These are phyloP conservation scores for Platygyra sinensis DNA, from an alignment of 64 coral and sea anemone genomes.

Conservation along the genomic window DNA sequence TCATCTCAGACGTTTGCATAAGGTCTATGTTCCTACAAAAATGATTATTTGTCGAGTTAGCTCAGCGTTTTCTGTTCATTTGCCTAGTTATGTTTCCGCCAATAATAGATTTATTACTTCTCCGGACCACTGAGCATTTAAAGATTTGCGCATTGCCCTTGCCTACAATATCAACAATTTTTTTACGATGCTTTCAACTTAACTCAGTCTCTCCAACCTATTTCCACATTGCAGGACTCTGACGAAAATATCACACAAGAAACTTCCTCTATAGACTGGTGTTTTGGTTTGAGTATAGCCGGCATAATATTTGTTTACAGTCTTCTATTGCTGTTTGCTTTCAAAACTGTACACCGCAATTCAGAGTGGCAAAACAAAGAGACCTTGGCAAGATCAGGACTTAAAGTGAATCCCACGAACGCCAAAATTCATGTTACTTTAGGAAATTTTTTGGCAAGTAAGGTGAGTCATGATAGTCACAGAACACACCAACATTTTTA, in stretches of 20 bases:
- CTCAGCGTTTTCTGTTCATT: background rate
- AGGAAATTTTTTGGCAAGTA: constrained; percentile 71
- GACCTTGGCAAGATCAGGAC: constrained; percentile 64
- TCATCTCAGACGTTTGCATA: no score
- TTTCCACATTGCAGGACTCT: background rate
- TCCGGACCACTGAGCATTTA: no score
- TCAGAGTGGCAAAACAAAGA: constrained; percentile 63
- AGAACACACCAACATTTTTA: background rate
- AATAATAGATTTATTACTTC: no score
- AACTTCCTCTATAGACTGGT: background rate
- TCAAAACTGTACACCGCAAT: constrained; percentile 76
- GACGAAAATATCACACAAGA: background rate
- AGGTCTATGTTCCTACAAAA: background rate
- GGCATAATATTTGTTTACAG: constrained; percentile 25
- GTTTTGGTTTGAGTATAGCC: background rate
- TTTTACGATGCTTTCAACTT: no score
- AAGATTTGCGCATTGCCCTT: no score
- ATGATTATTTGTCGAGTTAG: no score
- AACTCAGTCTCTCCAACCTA: no score
- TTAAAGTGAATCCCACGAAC: constrained; percentile 76
- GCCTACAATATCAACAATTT: no score
- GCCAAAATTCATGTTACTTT: constrained; percentile 88
- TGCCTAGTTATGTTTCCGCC: background rate
- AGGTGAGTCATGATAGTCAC: constrained; percentile 24
- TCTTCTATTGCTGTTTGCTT: constrained; percentile 38